Percentiles rank a stretch among this genome's conserved stretches.
These are phyloP conservation scores for Pseudomyrmex dendroicus DNA, from an alignment of 1,140 invertebrate species.

Conservation along the genomic window DNA sequence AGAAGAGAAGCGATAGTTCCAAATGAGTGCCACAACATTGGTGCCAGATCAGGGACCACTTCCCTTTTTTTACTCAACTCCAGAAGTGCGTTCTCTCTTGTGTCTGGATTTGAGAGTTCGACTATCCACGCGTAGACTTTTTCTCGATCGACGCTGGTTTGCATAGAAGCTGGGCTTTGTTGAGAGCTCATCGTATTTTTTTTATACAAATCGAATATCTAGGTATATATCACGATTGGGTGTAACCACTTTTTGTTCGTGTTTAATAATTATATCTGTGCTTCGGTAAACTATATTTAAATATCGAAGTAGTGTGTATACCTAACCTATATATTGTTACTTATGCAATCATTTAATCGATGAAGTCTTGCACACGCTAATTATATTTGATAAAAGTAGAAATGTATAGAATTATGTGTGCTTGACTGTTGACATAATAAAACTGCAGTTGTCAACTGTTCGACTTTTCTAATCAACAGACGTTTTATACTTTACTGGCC, in stretches of 20 bases:
- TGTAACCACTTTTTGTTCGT: not conserved
- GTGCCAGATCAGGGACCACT: conserved; percentile 97
- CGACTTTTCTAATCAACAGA: no score
- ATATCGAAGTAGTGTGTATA: no score
- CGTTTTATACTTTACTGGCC: no score
- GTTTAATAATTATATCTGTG: not conserved
- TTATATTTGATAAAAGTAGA: no score
- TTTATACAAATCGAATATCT: not conserved
- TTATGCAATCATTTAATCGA: no score
- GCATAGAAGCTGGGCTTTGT: conserved; percentile 86
- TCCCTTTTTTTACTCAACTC: conserved; percentile 99
- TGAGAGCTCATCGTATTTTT: conserved; percentile 85
- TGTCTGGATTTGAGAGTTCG: conserved; percentile 97
- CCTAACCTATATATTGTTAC: no score
- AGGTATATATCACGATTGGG: not conserved
- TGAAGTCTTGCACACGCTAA: no score
- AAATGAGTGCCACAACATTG: conserved; percentile 99
- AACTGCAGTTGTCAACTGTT: no score
- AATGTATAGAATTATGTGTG: no score
- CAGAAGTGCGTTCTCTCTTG: conserved; percentile 97
- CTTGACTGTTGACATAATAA: no score
- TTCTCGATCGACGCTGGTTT: conserved; percentile 89
- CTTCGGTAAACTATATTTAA: no score
- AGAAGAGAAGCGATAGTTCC: conserved; percentile 98
- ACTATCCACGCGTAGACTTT: conserved; percentile 97